Evolutionary conservation across 2,113 vertebrate genomes (phyloP).

Genomic region (Struthidea cinerea): DNA sequence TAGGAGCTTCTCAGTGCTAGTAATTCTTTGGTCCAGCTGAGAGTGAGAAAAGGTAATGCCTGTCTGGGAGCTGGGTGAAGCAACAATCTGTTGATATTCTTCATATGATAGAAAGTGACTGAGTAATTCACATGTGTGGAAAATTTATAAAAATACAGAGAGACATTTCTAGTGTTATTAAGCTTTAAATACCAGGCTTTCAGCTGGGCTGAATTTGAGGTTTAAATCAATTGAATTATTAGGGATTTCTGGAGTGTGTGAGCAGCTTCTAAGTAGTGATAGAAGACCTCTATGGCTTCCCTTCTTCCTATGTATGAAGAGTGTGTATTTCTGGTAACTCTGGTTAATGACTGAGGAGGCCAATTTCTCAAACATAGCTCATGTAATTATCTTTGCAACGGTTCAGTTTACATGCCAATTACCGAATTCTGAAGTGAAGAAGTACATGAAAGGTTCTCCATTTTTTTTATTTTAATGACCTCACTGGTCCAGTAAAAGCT

Average conservation of each 20-base stretch:
- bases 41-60: background rate
- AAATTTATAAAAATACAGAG: background rate
- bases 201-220: background rate
- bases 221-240: background rate
- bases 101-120: background rate
- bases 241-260: background rate
- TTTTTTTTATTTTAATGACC: background rate
- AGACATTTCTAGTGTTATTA: background rate
- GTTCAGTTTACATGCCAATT: background rate
- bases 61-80: background rate
- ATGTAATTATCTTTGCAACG: conserved; percentile 12
- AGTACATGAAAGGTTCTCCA: background rate
- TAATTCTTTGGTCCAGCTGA: background rate
- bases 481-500: background rate
- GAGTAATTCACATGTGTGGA: background rate
- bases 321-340: background rate
- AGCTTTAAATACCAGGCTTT: background rate
- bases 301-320: background rate
- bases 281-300: background rate
- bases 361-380: background rate
- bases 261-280: background rate
- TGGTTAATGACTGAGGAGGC: background rate
- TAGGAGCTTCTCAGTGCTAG: background rate
- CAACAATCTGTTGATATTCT: background rate
- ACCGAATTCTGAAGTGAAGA: background rate